Base-by-base conservation (phyloP, 1,140 invertebrate species). In the Tetramorium parvispinum region DNA sequence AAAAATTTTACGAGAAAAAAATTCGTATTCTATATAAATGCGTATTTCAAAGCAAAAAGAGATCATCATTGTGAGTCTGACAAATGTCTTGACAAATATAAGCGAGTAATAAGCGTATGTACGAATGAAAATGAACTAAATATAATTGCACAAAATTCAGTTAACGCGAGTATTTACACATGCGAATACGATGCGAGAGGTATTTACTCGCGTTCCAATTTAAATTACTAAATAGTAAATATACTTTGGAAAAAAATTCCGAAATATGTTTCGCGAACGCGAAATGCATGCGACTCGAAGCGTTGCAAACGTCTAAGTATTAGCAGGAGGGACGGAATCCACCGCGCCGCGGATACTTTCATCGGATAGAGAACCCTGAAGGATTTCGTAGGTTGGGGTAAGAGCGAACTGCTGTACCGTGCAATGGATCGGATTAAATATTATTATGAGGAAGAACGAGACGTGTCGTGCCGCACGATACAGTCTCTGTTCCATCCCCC, bases 401-500 rank as follows among this genome's bases (percentile, higher is more conserved):
- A 94, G 92, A 94, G 93, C 93, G 93, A 94, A 94, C 89, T 91
- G 93, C 90, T 94, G 93, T 94, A 93, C 91, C 93, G 87, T 93
- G 91, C 93, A 94, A 94, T 93, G 93, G 93, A 93, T 94, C 92
- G 93, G 93, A 94, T 94, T 94, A 94, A 94, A 94, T 94, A 94
- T 94, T 94, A 94, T 94, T 94, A 94, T 93, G 70, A 91, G 91
- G 91, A 93, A 88, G 93, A 94, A 93, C 89, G 92, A 93, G 89
- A 93, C 91, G 91, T 92, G 92, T 94, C 93, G 88, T 90, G 85
- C 85, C 40, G 70, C 85, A 59, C 82, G 46, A 87, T 88, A 90
- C 71, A 81, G 73, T 88, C 70, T 85, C 53, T 82, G 87, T 86
- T 88, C 32, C 79, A 89, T 86, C 87, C 87, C 81, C 90, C 85